A percentile compares a stretch with the other conserved stretches of the same genome.
These are phyloP conservation scores for Haemorhous mexicanus DNA, from an alignment of 2,113 vertebrate genomes.

Conservation along the genomic window DNA sequence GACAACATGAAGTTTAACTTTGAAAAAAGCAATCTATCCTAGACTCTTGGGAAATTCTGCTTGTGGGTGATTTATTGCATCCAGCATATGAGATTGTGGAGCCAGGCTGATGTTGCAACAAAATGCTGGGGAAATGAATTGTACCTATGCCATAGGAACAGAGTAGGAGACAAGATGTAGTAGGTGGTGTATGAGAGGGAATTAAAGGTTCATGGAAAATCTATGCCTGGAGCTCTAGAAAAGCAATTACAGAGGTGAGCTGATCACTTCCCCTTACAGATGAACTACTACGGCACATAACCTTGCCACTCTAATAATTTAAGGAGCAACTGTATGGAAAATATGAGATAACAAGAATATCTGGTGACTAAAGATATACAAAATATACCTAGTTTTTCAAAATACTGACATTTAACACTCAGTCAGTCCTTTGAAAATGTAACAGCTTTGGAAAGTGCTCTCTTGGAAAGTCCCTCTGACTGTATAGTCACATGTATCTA, in stretches of 20 bases:
- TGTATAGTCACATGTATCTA: not conserved
- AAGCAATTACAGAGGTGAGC: constrained; percentile 48
- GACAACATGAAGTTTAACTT: not conserved
- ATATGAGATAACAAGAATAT: constrained; percentile 13
- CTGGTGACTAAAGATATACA: not conserved
- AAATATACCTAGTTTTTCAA: not conserved
- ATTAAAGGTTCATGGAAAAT: constrained; percentile 49
- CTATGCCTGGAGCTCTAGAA: constrained; percentile 28
- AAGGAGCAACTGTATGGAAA: constrained; percentile 19
- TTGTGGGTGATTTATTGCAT: constrained; percentile 5
- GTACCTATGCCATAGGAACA: not conserved
- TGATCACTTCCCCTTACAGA: constrained; percentile 25
- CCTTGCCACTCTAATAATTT: constrained; percentile 19
- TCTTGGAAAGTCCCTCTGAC: not conserved
- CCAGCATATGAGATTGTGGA: not conserved
- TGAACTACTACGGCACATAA: not conserved
- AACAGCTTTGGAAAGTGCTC: not conserved
- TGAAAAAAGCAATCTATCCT: not conserved
- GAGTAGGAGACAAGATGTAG: not conserved
- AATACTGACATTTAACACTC: not conserved
- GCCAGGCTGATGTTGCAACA: not conserved
- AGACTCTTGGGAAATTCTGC: not conserved
- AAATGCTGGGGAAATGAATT: not conserved
- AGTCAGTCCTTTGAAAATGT: not conserved
- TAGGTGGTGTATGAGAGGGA: not conserved